Evolutionary conservation across 2,113 vertebrate species (phyloP).

Genomic region (Paratilapia polleni): DNA sequence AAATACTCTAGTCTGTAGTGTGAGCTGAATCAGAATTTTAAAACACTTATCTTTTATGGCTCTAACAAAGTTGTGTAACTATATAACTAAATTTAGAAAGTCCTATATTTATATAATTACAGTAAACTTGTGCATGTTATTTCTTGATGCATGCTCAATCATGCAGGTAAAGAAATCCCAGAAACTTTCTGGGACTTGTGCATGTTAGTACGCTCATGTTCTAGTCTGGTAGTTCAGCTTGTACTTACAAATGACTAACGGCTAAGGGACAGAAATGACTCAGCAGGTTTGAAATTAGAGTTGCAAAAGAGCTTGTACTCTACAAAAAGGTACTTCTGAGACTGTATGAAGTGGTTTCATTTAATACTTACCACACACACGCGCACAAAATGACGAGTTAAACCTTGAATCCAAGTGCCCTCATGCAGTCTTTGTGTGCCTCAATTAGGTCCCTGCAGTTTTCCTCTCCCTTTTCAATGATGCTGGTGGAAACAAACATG

Average conservation of each 20-base stretch:
- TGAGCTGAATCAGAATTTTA: too few relatives aligned
- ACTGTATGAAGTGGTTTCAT: not conserved
- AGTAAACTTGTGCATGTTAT: not conserved
- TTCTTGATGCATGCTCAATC: too few relatives aligned
- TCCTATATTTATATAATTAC: not conserved
- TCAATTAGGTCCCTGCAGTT: slow-evolving; percentile 90
- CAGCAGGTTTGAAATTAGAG: too few relatives aligned
- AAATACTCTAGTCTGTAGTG: too few relatives aligned
- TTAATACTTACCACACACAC: slow-evolving; percentile 61
- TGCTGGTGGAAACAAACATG: slow-evolving; percentile 77
- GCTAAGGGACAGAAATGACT: not conserved
- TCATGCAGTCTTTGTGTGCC: slow-evolving; percentile 98
- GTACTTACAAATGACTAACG: too few relatives aligned
- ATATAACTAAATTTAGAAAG: too few relatives aligned
- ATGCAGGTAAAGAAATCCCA: too few relatives aligned
- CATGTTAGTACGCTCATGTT: not conserved
- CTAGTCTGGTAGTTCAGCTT: not conserved
- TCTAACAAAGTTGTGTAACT: too few relatives aligned
- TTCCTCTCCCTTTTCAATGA: slow-evolving; percentile 97
- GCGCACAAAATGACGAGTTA: slow-evolving; percentile 63
- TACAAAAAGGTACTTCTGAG: not conserved
- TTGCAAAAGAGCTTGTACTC: not conserved
- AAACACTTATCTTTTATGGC: too few relatives aligned
- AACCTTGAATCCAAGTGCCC: slow-evolving; percentile 95
- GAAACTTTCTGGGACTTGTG: too few relatives aligned